These are phyloP conservation scores for Rhizomys pruinosus DNA, from an alignment of 2,113 vertebrate species.

Conservation along the genomic window DNA sequence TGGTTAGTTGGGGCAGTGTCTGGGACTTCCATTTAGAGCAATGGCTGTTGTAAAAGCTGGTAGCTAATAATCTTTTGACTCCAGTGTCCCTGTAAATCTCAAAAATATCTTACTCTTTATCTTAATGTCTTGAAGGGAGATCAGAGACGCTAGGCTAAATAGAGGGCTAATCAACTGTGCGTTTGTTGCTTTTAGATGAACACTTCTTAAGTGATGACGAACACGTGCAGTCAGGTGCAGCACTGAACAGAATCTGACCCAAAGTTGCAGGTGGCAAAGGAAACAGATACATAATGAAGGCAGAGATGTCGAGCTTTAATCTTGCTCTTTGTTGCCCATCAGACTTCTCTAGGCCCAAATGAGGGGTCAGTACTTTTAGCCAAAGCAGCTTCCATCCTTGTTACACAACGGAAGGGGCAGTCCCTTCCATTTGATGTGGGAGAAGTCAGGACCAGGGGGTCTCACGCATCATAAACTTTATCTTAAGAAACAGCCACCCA, in stretches of 20 bases:
- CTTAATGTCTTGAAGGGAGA: not conserved
- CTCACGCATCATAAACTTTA: too few relatives aligned
- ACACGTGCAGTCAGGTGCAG: not conserved
- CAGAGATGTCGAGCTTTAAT: not conserved
- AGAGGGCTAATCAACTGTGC: not conserved
- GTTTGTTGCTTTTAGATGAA: not conserved
- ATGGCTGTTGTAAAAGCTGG: not conserved
- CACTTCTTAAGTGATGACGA: not conserved
- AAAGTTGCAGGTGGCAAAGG: not conserved
- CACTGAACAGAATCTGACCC: not conserved
- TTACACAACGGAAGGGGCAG: not conserved
- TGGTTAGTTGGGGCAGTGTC: not conserved
- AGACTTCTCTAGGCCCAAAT: not conserved
- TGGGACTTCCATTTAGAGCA: not conserved
- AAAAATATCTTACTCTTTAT: not conserved
- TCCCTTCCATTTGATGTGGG: not conserved
- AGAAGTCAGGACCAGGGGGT: too few relatives aligned
- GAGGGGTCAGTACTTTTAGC: not conserved
- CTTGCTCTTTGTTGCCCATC: not conserved
- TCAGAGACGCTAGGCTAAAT: not conserved
- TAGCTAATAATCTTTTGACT: not conserved
- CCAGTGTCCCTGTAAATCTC: not conserved
- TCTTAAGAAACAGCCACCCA: too few relatives aligned
- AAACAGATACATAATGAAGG: not conserved
- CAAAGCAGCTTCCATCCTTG: not conserved